Conservation (phyloP, 2,888 invertebrate species). For the Zygothrica quintamaculata region DNA sequence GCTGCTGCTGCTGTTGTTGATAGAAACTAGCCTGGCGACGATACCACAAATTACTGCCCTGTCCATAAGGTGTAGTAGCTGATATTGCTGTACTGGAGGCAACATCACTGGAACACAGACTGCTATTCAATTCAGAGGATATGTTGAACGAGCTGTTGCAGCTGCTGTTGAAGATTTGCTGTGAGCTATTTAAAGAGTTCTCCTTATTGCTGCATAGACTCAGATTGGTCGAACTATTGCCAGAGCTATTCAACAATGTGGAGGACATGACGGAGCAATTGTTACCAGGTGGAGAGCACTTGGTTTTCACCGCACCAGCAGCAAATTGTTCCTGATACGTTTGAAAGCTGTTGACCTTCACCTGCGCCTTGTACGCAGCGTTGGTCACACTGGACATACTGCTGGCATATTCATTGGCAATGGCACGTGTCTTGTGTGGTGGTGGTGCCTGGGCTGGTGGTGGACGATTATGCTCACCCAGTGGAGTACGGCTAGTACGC, state of each 20-base stretch:
- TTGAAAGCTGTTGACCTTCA: slow-evolving; percentile 37
- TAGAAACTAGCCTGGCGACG: slow-evolving; percentile 70
- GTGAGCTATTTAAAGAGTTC: slow-evolving; percentile 75
- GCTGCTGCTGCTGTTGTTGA: slow-evolving; percentile 52
- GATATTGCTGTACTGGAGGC: slow-evolving; percentile 51
- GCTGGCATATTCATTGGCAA: slow-evolving; percentile 56
- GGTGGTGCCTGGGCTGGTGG: slow-evolving; percentile 55
- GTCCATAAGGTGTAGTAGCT: slow-evolving; percentile 26
- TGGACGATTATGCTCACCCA: slow-evolving; percentile 70
- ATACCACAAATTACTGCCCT: slow-evolving; percentile 74
- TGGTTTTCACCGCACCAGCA: slow-evolving; percentile 3
- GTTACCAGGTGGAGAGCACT: slow-evolving; percentile 48
- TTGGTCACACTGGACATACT: slow-evolving; percentile 4
- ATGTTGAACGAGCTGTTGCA: slow-evolving; percentile 65
- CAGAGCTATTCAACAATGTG: slow-evolving; percentile 67
- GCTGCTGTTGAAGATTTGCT: slow-evolving; percentile 62
- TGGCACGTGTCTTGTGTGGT: slow-evolving; percentile 70
- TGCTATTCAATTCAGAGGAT: slow-evolving; percentile 76
- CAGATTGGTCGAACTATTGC: slow-evolving; percentile 39
- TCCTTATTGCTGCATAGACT: slow-evolving; percentile 77
- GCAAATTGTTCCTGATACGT: slow-evolving; percentile 44
- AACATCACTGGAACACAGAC: slow-evolving; percentile 57
- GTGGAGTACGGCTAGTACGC: slow-evolving; percentile 56
- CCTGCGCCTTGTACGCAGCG: slow-evolving; percentile 47
- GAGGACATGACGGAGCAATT: slow-evolving; percentile 69